phyloP scores from a whole-genome alignment of 2,797 vertebrate species.

The Chiroxiphia lanceolata region DNA sequence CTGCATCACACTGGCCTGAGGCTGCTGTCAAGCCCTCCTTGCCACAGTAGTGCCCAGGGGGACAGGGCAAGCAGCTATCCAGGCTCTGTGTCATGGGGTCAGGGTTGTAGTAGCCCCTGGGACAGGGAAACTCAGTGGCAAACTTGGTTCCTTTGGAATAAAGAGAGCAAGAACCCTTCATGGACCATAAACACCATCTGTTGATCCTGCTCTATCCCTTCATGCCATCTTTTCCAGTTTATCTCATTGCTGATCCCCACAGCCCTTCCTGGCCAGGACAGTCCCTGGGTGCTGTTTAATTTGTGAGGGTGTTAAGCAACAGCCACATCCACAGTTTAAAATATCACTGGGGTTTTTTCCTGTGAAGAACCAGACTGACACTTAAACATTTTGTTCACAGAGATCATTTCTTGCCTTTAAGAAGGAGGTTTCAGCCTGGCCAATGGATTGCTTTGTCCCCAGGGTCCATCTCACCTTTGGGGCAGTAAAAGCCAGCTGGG shows the following conservation, averaged over 20 bases:
- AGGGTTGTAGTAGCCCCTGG: slow-evolving; percentile 94
- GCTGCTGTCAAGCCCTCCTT: slow-evolving; percentile 85
- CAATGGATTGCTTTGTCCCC: background rate
- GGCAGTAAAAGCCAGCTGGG: slow-evolving; percentile 92
- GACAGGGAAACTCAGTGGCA: slow-evolving; percentile 89
- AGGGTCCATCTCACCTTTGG: slow-evolving; percentile 76
- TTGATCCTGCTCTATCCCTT: background rate
- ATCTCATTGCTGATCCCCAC: background rate
- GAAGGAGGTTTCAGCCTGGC: background rate
- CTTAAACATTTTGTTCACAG: background rate
- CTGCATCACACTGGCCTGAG: slow-evolving; percentile 90
- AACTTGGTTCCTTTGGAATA: slow-evolving; percentile 83
- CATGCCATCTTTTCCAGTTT: background rate
- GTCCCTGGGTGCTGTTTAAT: background rate
- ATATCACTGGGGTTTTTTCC: rapidly evolving
- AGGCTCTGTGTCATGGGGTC: slow-evolving; percentile 90
- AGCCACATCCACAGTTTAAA: background rate
- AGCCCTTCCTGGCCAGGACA: background rate
- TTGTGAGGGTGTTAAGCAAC: background rate
- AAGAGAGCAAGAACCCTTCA: background rate
- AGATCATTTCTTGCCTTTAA: background rate
- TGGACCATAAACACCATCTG: rapidly evolving
- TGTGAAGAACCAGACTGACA: background rate
- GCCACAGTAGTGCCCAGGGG: slow-evolving; percentile 90
- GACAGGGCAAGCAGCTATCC: slow-evolving; percentile 95